A percentile compares a stretch with the other conserved stretches of the same genome.
Evolutionary conservation across 2,797 vertebrate genomes (phyloP).

Genomic region (Lophius americanus): DNA sequence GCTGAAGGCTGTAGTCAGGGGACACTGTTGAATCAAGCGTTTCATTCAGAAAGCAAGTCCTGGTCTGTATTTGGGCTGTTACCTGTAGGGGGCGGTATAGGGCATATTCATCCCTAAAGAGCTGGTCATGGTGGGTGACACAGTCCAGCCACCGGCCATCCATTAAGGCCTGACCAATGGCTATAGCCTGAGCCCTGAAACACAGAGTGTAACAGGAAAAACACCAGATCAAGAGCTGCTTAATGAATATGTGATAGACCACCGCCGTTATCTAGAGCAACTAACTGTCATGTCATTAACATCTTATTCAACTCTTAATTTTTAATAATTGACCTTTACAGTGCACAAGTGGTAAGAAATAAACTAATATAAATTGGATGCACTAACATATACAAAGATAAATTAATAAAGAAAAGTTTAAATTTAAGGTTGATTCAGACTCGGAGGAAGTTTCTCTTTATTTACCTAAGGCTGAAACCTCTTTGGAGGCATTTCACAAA

Average conservation of each 20-base stretch:
- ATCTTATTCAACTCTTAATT: not conserved
- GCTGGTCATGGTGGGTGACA: conserved; percentile 95
- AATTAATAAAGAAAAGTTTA: no score
- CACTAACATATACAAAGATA: no score
- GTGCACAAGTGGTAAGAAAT: no score
- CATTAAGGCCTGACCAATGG: conserved; percentile 95
- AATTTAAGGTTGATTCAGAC: not conserved
- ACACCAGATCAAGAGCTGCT: not conserved
- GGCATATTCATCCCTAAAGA: conserved; percentile 97
- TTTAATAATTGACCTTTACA: no score
- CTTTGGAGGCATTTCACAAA: not conserved
- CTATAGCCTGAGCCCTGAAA: conserved; percentile 93
- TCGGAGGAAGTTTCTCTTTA: not conserved
- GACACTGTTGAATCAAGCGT: conserved; percentile 9
- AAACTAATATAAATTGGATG: no score
- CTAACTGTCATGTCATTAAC: no score
- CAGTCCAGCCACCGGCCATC: conserved; percentile 98
- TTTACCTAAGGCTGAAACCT: not conserved
- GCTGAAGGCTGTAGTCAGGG: conserved; percentile 3
- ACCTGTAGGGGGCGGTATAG: conserved; percentile 97
- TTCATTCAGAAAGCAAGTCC: not conserved
- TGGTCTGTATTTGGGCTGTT: conserved; percentile 3
- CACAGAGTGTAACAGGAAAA: not conserved
- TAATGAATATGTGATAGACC: no score
- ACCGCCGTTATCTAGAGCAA: no score